Evolutionary conservation across 2,797 vertebrate species (phyloP).

Genomic region (Sardinella longiceps): DNA sequence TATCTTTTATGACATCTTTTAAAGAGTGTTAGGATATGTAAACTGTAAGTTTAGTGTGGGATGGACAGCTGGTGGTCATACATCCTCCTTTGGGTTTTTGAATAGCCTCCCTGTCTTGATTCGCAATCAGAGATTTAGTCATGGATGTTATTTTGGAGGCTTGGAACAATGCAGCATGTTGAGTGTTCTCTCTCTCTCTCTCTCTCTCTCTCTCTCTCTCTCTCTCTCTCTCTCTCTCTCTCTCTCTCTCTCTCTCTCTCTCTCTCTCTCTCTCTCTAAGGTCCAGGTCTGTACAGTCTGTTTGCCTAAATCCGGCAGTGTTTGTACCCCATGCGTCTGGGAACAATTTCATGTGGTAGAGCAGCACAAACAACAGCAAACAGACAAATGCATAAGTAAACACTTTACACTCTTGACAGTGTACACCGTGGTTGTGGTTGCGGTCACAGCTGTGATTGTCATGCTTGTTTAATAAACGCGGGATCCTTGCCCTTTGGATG

Average conservation of each 20-base stretch:
- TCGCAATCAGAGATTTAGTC: neutral
- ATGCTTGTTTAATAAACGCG: neutral
- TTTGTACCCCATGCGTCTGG: neutral
- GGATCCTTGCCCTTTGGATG: neutral
- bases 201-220: no score
- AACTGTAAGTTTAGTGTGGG: neutral
- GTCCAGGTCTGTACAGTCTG: neutral
- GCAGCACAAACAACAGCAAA: constrained; percentile 3
- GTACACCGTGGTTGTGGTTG: neutral
- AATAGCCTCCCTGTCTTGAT: neutral
- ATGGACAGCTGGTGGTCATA: neutral
- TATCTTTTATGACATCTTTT: no score
- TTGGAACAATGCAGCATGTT: neutral
- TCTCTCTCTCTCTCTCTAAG: neutral
- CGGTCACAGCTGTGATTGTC: neutral
- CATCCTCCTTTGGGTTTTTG: neutral
- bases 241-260: no score
- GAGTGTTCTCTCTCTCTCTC: neutral
- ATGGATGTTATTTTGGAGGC: neutral
- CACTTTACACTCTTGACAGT: neutral
- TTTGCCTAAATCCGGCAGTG: neutral
- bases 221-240: no score
- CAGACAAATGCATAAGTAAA: neutral
- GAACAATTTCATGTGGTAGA: neutral
- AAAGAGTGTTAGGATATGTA: neutral